Percentiles rank a stretch among this genome's conserved stretches.
Evolutionary conservation across 2,888 invertebrate genomes (phyloP).

Genomic region (Teleogryllus oceanicus): DNA sequence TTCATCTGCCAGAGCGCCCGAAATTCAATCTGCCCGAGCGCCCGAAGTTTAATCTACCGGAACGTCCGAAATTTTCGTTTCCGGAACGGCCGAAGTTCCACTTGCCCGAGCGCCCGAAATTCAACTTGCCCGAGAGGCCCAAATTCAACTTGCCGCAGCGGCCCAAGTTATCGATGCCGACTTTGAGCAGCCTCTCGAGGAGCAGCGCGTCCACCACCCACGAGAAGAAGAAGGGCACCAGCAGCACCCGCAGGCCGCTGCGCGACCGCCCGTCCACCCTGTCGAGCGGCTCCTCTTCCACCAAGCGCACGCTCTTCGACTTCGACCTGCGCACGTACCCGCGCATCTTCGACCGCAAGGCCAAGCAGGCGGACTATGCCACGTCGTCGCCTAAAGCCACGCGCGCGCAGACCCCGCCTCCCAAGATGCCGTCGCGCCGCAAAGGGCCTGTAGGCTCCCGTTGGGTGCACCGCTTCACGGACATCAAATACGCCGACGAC

Average conservation of each 20-base stretch:
- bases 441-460: constrained; percentile 52
- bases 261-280: constrained; percentile 32
- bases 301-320: constrained; percentile 59
- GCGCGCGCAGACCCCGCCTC: constrained; percentile 52
- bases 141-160: constrained; percentile 54
- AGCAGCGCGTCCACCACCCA: constrained; percentile 41
- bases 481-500: constrained; percentile 45
- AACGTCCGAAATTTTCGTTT: constrained; percentile 54
- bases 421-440: constrained; percentile 60
- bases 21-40: constrained; percentile 62
- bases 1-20: constrained; percentile 57
- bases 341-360: constrained; percentile 55
- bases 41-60: constrained; percentile 53
- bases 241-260: constrained; percentile 35
- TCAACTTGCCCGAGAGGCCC: constrained; percentile 59
- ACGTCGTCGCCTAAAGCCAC: constrained; percentile 54
- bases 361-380: constrained; percentile 48
- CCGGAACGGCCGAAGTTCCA: constrained; percentile 44
- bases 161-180: constrained; percentile 53
- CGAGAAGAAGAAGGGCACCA: constrained; percentile 27
- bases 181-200: constrained; percentile 39
- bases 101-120: constrained; percentile 43
- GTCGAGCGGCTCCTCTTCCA: constrained; percentile 46
- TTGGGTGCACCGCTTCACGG: constrained; percentile 50
- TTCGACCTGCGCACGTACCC: constrained; percentile 77